These are phyloP conservation scores for Drosophila monieri DNA, from an alignment of 2,888 invertebrate genomes.

Conservation along the genomic window DNA sequence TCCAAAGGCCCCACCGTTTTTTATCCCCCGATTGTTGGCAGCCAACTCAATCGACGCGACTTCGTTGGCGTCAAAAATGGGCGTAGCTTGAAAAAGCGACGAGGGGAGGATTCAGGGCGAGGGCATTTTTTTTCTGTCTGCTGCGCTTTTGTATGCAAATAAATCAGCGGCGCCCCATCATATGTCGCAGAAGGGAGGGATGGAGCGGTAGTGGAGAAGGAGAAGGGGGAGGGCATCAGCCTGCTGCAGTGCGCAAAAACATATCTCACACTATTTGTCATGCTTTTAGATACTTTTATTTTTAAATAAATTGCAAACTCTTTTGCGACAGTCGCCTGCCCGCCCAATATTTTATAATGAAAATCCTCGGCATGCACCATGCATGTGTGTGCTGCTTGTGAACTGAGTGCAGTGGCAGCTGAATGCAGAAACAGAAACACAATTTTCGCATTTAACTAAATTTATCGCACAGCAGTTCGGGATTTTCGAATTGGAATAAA, in stretches of 20 bases:
- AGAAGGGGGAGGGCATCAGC: conserved; percentile 2
- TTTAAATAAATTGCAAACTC: conserved; percentile 75
- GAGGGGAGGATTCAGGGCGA: conserved; percentile 30
- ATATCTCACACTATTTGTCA: conserved; percentile 82
- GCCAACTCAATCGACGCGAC: conserved; percentile 41
- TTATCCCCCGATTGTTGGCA: conserved; percentile 41
- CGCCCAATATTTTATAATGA: conserved; percentile 81
- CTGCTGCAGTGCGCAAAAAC: conserved; percentile 68
- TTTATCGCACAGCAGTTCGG: conserved; percentile 75
- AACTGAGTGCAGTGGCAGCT: conserved; percentile 66
- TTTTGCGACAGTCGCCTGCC: conserved; percentile 61
- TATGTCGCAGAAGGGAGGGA: conserved; percentile 62
- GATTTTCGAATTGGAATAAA: conserved; percentile 81
- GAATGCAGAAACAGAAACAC: conserved; percentile 75
- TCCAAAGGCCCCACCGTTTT: conserved; percentile 1
- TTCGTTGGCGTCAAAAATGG: conserved; percentile 73
- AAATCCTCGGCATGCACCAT: conserved; percentile 72
- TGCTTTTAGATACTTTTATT: conserved; percentile 75
- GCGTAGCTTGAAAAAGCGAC: conserved; percentile 51
- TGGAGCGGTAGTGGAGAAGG: background rate
- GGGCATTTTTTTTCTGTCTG: conserved; percentile 53
- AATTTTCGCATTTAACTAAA: conserved; percentile 82
- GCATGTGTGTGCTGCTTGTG: conserved; percentile 39
- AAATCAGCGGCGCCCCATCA: conserved; percentile 78
- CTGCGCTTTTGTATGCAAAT: conserved; percentile 81